Conservation (phyloP, 2,888 invertebrate species). For the Caenorhabditis doughertyi region DNA sequence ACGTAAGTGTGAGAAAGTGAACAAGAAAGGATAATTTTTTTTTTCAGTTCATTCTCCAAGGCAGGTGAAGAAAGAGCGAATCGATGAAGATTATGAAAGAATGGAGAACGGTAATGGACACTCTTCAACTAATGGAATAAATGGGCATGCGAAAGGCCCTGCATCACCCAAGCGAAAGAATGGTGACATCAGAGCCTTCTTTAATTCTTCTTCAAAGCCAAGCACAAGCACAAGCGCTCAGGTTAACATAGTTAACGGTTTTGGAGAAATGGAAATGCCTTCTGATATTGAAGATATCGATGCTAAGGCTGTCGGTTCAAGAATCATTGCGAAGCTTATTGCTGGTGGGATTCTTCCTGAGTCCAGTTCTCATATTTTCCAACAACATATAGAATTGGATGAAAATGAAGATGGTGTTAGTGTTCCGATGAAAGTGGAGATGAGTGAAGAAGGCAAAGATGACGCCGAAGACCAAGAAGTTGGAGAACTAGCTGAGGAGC, state of each 20-base stretch:
- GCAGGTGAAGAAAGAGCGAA: conserved; percentile 46
- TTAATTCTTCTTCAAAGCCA: conserved; percentile 8
- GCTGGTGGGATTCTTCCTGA: conserved; percentile 50
- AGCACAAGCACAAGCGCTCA: background rate
- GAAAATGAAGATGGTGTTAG: conserved; percentile 17
- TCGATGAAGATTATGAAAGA: conserved; percentile 41
- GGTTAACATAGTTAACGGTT: background rate
- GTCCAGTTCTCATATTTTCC: conserved; percentile 60
- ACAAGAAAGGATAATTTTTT: background rate
- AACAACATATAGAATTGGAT: conserved; percentile 45
- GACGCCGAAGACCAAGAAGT: conserved; percentile 61
- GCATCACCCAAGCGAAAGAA: conserved; percentile 46
- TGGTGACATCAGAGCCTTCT: conserved; percentile 35
- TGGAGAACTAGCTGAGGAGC: conserved; percentile 65
- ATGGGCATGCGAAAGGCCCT: conserved; percentile 27
- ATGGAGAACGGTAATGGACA: conserved; percentile 36
- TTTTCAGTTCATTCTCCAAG: conserved; percentile 53
- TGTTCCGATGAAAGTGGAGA: conserved; percentile 12
- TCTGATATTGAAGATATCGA: conserved; percentile 57
- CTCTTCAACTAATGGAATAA: background rate
- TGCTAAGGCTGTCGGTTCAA: conserved; percentile 47
- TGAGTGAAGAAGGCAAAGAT: conserved; percentile 58
- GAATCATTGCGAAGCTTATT: conserved; percentile 50
- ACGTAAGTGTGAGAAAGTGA: conserved; percentile 15
- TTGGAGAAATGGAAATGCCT: conserved; percentile 19